A percentile compares a stretch with the other conserved stretches of the same genome.
These are phyloP conservation scores for Drosophila subquinaria DNA, from an alignment of 2,888 invertebrate genomes.

Conservation along the genomic window DNA sequence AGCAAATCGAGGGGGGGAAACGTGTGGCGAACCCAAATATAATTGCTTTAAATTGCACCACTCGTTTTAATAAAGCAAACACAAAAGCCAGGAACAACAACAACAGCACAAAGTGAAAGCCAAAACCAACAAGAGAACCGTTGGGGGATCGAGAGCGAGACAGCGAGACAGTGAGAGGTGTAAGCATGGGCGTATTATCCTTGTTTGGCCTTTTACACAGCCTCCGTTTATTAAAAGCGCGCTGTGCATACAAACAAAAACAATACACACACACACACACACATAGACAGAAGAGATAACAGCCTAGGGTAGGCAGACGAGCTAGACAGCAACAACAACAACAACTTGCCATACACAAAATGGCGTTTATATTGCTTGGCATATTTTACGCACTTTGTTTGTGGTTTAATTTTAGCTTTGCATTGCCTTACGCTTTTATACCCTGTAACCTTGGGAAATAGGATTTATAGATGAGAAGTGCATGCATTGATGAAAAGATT, in stretches of 20 bases:
- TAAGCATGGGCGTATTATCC: constrained; percentile 61
- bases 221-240: constrained; percentile 74
- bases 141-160: constrained; percentile 15
- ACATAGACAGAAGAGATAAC: constrained; percentile 47
- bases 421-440: constrained; percentile 9
- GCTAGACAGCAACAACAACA: constrained; percentile 41
- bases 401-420: constrained; percentile 73
- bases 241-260: constrained; percentile 64
- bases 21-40: constrained; percentile 56
- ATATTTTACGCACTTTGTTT: constrained; percentile 75
- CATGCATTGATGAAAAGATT: neutral
- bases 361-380: constrained; percentile 70
- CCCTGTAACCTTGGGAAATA: neutral
- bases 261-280: constrained; percentile 14
- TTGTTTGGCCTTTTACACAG: constrained; percentile 56
- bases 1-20: constrained; percentile 18
- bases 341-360: constrained; percentile 61
- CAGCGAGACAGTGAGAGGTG: constrained; percentile 23
- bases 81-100: constrained; percentile 46
- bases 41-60: constrained; percentile 82
- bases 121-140: constrained; percentile 38
- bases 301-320: constrained; percentile 36
- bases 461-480: neutral
- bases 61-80: constrained; percentile 78
- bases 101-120: constrained; percentile 48